A percentile compares a stretch with the other conserved stretches of the same genome.
Evolutionary conservation across 1,140 invertebrate species (phyloP).

Genomic region (Cryptotermes secundus): DNA sequence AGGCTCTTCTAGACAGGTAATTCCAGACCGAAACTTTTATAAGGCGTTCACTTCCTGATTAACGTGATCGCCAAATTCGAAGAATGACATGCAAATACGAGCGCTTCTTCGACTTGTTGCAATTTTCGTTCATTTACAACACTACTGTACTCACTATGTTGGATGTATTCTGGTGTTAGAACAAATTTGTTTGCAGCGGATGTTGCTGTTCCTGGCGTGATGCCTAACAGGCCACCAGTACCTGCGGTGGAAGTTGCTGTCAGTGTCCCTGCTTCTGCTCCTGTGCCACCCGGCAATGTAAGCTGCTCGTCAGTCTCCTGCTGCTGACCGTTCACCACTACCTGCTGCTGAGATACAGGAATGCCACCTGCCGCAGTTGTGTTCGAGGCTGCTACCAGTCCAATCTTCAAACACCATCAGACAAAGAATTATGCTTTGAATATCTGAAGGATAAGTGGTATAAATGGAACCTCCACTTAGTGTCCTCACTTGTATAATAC

Average conservation of each 20-base stretch:
- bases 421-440: not conserved
- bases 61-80: not conserved
- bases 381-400: not conserved
- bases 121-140: not conserved
- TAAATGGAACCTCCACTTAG: too few relatives aligned
- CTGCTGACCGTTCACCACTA: constrained; percentile 22
- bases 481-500: too few relatives aligned
- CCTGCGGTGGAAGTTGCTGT: constrained; percentile 12
- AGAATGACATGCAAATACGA: not conserved
- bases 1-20: too few relatives aligned
- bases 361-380: not conserved
- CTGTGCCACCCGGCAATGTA: not conserved
- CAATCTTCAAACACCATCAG: not conserved
- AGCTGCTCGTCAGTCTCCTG: not conserved
- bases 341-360: not conserved
- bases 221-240: not conserved
- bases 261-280: not conserved
- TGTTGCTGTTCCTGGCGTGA: constrained; percentile 16
- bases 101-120: not conserved
- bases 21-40: too few relatives aligned
- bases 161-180: constrained; percentile 83
- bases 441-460: too few relatives aligned
- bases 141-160: constrained; percentile 68
- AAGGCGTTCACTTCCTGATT: too few relatives aligned
- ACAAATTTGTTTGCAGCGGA: constrained; percentile 67